These are phyloP conservation scores for Oxyteleia sp. DNA, from an alignment of 2,888 invertebrate genomes.

Conservation along the genomic window DNA sequence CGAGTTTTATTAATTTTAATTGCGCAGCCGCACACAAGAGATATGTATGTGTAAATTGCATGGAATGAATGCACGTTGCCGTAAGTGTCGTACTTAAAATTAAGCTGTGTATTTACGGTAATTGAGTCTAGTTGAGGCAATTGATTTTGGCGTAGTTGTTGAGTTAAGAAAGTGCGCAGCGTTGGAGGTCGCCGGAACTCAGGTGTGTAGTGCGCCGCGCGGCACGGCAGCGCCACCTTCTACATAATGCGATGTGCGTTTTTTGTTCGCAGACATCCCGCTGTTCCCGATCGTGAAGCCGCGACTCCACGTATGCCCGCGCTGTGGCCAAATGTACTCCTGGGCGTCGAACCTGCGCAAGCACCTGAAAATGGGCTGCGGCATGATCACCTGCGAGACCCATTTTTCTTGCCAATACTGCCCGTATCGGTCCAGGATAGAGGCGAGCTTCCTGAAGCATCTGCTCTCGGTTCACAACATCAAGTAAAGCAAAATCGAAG, in stretches of 20 bases:
- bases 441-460: slow-evolving; percentile 86
- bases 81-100: slow-evolving; percentile 61
- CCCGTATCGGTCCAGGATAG: slow-evolving; percentile 87
- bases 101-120: slow-evolving; percentile 62
- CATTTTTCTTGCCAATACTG: slow-evolving; percentile 88
- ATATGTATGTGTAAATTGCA: slow-evolving; percentile 65
- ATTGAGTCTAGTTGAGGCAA: slow-evolving; percentile 39
- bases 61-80: slow-evolving; percentile 71
- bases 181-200: slow-evolving; percentile 62
- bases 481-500: slow-evolving; percentile 83
- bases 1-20: slow-evolving; percentile 22
- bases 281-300: slow-evolving; percentile 86
- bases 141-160: slow-evolving; percentile 68
- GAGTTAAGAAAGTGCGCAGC: slow-evolving; percentile 59
- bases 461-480: slow-evolving; percentile 87
- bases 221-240: slow-evolving; percentile 25
- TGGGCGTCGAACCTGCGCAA: slow-evolving; percentile 87
- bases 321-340: slow-evolving; percentile 87
- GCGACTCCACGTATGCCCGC: slow-evolving; percentile 85
- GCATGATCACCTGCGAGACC: slow-evolving; percentile 86
- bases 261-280: slow-evolving; percentile 84
- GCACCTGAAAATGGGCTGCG: slow-evolving; percentile 87
- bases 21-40: slow-evolving; percentile 32
- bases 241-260: slow-evolving; percentile 57
- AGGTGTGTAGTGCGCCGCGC: slow-evolving; percentile 62